A percentile compares a stretch with the other conserved stretches of the same genome.
phyloP scores from a whole-genome alignment of 53 echinoderm and acorn worm species.

The Hippasteria phrygiana region DNA sequence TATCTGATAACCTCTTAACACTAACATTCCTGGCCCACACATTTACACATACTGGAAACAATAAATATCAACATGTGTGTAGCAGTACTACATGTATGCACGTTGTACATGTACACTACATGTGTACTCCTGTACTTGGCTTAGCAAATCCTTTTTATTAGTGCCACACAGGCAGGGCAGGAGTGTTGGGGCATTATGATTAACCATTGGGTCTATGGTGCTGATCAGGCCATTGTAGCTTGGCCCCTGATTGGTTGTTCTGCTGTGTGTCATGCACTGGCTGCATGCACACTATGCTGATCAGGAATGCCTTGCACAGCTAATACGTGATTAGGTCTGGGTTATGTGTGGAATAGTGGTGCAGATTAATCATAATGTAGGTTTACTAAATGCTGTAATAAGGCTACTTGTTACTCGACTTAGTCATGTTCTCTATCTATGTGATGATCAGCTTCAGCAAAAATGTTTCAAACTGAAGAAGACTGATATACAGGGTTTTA shows the following conservation, averaged over 20 bases:
- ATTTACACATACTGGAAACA: no score
- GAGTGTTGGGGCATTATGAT: not conserved
- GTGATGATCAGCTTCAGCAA: not conserved
- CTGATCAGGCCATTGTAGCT: conserved; percentile 23
- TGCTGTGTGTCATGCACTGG: conserved; percentile 23
- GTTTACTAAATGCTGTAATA: not conserved
- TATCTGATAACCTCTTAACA: not conserved
- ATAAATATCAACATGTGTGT: not conserved
- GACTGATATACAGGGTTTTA: not conserved
- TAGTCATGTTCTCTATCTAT: not conserved
- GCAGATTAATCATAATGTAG: conserved; percentile 1
- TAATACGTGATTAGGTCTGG: not conserved
- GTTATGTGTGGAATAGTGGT: not conserved
- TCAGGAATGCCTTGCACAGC: not conserved
- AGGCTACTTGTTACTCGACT: no score
- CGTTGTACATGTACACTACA: not conserved
- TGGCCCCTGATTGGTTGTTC: conserved; percentile 17
- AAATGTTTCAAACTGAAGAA: not conserved
- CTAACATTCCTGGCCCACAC: not conserved
- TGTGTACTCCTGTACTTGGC: conserved; percentile 9
- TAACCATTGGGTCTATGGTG: not conserved
- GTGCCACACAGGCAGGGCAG: not conserved
- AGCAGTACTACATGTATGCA: not conserved
- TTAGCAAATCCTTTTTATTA: conserved; percentile 49
- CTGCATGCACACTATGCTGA: conserved; percentile 32